Conservation (phyloP, 2,113 vertebrate species). For the Hippotragus niger region DNA sequence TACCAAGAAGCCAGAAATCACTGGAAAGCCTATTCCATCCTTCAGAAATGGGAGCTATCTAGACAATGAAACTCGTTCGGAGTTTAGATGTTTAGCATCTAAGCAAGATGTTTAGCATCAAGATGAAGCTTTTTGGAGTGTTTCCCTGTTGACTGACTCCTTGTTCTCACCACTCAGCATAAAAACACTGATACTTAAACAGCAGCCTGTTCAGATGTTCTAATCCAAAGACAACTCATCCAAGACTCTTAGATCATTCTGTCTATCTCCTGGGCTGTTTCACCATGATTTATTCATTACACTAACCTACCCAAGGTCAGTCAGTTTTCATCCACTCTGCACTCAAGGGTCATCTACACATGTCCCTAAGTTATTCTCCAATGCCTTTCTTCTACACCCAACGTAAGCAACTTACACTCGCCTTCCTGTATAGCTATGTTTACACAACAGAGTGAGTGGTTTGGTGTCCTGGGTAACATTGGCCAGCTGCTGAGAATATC, state of each 20-base stretch:
- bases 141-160: not conserved
- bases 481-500: not conserved
- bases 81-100: not conserved
- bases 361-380: not conserved
- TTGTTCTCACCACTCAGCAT: not conserved
- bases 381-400: not conserved
- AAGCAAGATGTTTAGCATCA: not conserved
- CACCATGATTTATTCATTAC: not conserved
- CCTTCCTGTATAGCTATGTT: not conserved
- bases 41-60: not conserved
- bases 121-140: not conserved
- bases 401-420: not conserved
- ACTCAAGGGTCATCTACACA: not conserved
- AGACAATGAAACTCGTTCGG: not conserved
- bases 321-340: not conserved
- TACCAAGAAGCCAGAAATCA: not conserved
- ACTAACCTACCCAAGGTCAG: not conserved
- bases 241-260: not conserved
- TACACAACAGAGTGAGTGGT: not conserved
- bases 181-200: not conserved
- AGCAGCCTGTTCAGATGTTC: not conserved
- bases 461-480: not conserved
- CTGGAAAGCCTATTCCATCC: not conserved
- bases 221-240: not conserved
- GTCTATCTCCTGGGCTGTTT: not conserved